Conservation (phyloP, 1,140 invertebrate species). For the Contarinia nasturtii region DNA sequence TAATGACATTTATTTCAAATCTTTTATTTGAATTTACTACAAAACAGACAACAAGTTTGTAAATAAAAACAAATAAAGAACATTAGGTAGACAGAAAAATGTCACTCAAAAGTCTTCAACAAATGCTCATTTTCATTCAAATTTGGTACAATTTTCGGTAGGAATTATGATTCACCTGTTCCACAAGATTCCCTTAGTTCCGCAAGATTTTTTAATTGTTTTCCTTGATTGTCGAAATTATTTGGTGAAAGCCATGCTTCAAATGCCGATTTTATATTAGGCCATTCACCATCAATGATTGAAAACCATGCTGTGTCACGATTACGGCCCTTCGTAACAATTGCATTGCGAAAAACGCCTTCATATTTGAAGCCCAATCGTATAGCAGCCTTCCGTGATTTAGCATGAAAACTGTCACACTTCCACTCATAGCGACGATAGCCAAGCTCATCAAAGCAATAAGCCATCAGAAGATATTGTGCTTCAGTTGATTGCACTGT, state of each 20-base stretch:
- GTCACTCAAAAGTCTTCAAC: too few species aligned
- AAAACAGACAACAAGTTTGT: too few species aligned
- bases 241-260: neutral
- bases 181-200: neutral
- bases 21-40: too few species aligned
- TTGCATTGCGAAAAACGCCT: conserved; percentile 2
- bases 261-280: neutral
- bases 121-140: neutral
- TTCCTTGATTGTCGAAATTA: neutral
- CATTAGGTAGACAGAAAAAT: too few species aligned
- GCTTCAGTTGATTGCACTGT: conserved; percentile 1
- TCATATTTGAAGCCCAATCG: conserved; percentile 4
- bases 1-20: too few species aligned
- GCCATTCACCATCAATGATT: conserved; percentile 2
- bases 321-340: conserved; percentile 1
- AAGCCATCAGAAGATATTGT: neutral
- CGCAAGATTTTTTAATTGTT: neutral
- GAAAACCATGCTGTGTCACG: conserved; percentile 3
- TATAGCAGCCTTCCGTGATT: conserved; percentile 1
- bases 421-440: conserved; percentile 4
- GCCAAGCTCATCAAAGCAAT: conserved; percentile 3
- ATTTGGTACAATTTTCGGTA: neutral
- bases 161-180: neutral
- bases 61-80: too few species aligned
- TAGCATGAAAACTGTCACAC: neutral